Evolutionary conservation across 2,113 vertebrate genomes (phyloP), one percentile per base, ranked within the genome.

Genomic region (Sapajus apella): DNA sequence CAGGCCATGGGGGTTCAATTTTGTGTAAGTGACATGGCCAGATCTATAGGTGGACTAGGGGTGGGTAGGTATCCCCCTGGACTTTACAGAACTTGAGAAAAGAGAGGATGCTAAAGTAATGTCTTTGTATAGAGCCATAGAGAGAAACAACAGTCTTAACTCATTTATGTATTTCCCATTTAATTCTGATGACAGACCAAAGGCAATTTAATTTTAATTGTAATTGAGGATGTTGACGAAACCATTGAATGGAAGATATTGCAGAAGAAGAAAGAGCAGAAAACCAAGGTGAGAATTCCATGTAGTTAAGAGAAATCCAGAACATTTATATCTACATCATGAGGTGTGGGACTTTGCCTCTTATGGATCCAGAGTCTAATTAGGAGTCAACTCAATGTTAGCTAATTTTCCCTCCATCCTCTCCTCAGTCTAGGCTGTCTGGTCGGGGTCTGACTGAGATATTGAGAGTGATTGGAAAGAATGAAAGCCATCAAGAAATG

Each of bases 21-120:
- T 79, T 96, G 92, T 58, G 92, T 97, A 96, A 97, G 95, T 87
- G 64, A 81, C 10, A 16, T 11, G 8, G 30, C 56, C 77, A 52
- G 12, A 77, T 20, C 40, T 40, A n/a, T 8, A 7, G 23, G 85
- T 6, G 10, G 61, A n/a, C 18, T 21, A 3, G 25, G 76, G 35
- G 4, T 35, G 75, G 75, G 21, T 27, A 47, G 81, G 43, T 18
- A 20, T 43, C 40, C 23, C 30, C 40, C 55, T 40, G 55, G 30
- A 25, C 43, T 70, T 72, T 17, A 35, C 8, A 18, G 40, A 17
- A 43, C 35, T 85, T 25, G 47, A 50, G 21, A 8, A 58, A 55
- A 21, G 8, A 9, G 6, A 79, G 25, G 37, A 37, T n/a, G 5
- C 2, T 64, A n/a, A 82, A n/a, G 79, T 55, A 20, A 16, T 30